Evolutionary conservation across 2,113 vertebrate genomes (phyloP).

Genomic region (Mobula hypostoma): DNA sequence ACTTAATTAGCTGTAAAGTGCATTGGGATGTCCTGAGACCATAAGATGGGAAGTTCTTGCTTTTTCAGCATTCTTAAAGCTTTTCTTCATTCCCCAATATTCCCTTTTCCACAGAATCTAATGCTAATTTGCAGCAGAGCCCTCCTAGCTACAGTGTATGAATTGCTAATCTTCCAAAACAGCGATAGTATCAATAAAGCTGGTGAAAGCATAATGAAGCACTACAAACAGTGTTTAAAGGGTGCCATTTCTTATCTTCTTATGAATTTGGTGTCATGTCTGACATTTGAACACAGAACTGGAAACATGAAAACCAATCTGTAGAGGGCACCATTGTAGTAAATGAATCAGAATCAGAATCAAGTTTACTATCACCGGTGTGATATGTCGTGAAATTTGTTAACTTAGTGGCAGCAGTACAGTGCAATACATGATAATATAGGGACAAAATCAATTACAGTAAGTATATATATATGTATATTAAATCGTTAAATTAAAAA

Average conservation of each 20-base stretch:
- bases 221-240: not conserved
- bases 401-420: too few relatives aligned
- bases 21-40: not conserved
- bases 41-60: not conserved
- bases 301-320: not conserved
- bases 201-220: not conserved
- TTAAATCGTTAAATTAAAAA: too few relatives aligned
- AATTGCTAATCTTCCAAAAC: not conserved
- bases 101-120: not conserved
- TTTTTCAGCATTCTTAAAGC: not conserved
- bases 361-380: too few relatives aligned
- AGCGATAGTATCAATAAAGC: not conserved
- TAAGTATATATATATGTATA: too few relatives aligned
- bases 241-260: not conserved
- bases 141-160: not conserved
- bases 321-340: not conserved
- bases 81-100: not conserved
- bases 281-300: not conserved
- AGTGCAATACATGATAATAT: too few relatives aligned
- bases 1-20: not conserved
- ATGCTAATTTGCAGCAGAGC: not conserved
- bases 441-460: too few relatives aligned
- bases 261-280: not conserved
- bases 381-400: too few relatives aligned
- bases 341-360: too few relatives aligned